Base-by-base conservation (phyloP, 2,888 invertebrate genomes). In the Andrena fulva region DNA sequence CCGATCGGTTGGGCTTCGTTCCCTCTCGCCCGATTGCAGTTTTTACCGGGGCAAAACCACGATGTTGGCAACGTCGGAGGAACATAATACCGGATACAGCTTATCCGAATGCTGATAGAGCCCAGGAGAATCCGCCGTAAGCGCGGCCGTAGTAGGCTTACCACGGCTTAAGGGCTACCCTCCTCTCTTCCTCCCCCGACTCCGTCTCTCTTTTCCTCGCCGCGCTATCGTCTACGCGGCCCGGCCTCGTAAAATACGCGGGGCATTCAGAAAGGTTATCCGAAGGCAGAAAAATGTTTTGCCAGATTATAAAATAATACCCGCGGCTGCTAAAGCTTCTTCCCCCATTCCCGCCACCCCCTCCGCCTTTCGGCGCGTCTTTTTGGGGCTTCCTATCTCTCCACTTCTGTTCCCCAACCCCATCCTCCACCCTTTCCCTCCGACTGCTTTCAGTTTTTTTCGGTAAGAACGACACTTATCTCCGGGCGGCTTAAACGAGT, bases 81-180 rank as follows among this genome's bases (percentile, higher is more conserved):
- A 87, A 87, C 90, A 90, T 90, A 91, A 91, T 91, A 90, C 90
- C 86, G 88, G 89, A 89, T 86, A 87, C 85, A 88, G 90, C 87
- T 91, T 91, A 91, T 91, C 91, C 91, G 86, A 90, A 91, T 91
- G 91, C 91, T 91, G 91, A 91, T 91, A 89, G 89, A 90, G 89
- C 90, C 82, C 77, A 88, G 77, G 84, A 84, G 87, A 91, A 91
- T 90, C 88, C 88, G 85, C 82, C 86, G 89, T 90, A 89, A 91
- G 90, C 89, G 88, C 87, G 87, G 85, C 85, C 87, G 85, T 89
- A 88, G 89, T 90, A 90, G 87, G 91, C 91, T 91, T 91, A 91
- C 87, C 85, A 80, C 87, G 90, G 90, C 91, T 91, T 91, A 91
- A 78, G 85, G 72, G 68, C 71, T 60, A 50, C 59, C 72, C 80